Conservation (phyloP, 2,888 invertebrate genomes). For the Melinaea marsaeus region DNA sequence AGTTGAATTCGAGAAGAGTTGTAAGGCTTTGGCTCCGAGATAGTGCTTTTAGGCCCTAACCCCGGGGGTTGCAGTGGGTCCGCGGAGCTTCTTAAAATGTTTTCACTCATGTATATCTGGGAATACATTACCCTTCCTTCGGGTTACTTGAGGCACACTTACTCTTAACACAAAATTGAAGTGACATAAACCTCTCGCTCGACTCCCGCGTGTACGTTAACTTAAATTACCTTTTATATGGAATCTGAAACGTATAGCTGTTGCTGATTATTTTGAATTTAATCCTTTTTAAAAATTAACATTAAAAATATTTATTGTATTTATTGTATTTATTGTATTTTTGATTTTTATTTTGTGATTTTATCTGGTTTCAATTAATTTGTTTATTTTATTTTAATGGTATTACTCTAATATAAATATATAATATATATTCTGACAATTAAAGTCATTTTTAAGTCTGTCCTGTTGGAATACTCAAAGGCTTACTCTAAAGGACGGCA, state of each 20-base stretch:
- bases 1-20: conserved; percentile 78
- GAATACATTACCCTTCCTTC: conserved; percentile 75
- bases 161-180: conserved; percentile 76
- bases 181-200: conserved; percentile 74
- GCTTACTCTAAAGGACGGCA: no score
- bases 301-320: conserved; percentile 21
- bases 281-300: conserved; percentile 1
- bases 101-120: conserved; percentile 77
- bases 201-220: conserved; percentile 68
- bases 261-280: conserved; percentile 19
- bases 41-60: conserved; percentile 79
- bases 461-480: no score
- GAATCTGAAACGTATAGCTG: conserved; percentile 56
- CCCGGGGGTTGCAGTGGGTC: conserved; percentile 76
- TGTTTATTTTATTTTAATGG: no score
- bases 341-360: no score
- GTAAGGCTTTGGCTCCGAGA: conserved; percentile 77
- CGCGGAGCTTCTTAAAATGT: conserved; percentile 78
- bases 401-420: no score
- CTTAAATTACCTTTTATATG: conserved; percentile 72
- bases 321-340: no score
- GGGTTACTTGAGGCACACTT: conserved; percentile 73
- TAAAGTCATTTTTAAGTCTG: no score
- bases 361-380: no score
- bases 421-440: no score